These are phyloP conservation scores for Pherbina coryleti DNA, from an alignment of 2,888 invertebrate genomes.

Conservation along the genomic window DNA sequence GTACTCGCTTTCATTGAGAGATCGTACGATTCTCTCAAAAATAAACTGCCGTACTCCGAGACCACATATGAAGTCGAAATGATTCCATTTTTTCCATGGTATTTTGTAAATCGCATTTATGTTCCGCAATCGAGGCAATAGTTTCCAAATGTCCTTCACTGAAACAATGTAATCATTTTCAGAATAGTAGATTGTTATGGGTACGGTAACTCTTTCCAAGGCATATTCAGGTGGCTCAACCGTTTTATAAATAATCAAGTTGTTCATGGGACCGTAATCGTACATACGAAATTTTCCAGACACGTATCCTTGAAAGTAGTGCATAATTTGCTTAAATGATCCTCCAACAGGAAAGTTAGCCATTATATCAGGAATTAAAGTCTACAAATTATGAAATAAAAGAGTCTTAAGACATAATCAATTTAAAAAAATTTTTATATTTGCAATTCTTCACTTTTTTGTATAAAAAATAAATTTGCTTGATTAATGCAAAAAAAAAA, in stretches of 20 bases:
- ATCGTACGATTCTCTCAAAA: conserved; percentile 64
- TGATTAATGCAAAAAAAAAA: too few relatives aligned
- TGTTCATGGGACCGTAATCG: conserved; percentile 64
- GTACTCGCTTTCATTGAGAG: conserved; percentile 62
- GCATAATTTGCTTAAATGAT: conserved; percentile 67
- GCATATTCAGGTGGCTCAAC: conserved; percentile 64
- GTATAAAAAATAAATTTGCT: too few relatives aligned
- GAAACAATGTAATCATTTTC: conserved; percentile 67
- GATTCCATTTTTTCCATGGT: conserved; percentile 67
- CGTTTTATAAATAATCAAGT: conserved; percentile 61
- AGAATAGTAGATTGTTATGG: conserved; percentile 64
- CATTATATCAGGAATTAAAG: conserved; percentile 64
- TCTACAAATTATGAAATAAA: conserved; percentile 48
- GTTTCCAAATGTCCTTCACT: conserved; percentile 62
- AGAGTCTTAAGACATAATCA: background rate
- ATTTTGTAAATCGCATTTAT: conserved; percentile 62
- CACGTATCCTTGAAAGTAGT: conserved; percentile 67
- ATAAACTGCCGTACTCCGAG: conserved; percentile 64
- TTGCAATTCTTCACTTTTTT: too few relatives aligned
- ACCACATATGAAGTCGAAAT: conserved; percentile 67
- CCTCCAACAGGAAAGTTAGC: conserved; percentile 67
- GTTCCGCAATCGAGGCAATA: conserved; percentile 59
- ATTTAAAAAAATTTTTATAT: background rate
- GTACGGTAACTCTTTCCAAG: conserved; percentile 60
- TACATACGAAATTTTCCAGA: conserved; percentile 66